Percentiles rank a stretch among this genome's conserved stretches.
phyloP scores from a whole-genome alignment of 2,888 invertebrate species.

The Stegophylla sp. region DNA sequence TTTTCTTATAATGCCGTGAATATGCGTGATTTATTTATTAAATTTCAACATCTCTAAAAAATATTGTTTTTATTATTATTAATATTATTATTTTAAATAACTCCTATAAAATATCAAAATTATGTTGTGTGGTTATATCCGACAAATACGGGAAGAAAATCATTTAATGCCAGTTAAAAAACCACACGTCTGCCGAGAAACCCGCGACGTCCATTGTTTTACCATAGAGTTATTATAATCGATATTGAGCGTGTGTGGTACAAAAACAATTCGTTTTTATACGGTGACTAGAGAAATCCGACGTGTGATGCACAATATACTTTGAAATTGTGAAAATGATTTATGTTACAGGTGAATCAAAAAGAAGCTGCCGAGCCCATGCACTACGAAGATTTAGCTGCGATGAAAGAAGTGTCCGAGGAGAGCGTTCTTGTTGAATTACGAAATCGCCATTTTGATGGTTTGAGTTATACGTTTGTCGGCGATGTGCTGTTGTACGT shows the following conservation, averaged over 20 bases:
- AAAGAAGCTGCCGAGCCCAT: constrained; percentile 69
- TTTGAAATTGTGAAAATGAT: background rate
- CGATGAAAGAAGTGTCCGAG: constrained; percentile 77
- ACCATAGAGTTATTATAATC: constrained; percentile 17
- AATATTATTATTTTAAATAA: background rate
- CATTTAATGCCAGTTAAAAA: background rate
- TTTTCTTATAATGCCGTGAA: too few relatives aligned
- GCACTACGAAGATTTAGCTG: constrained; percentile 84
- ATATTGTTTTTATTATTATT: background rate
- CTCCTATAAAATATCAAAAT: background rate
- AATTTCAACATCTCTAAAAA: background rate
- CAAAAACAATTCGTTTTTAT: background rate
- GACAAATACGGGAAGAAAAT: background rate
- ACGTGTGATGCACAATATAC: background rate
- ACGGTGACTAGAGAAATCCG: background rate
- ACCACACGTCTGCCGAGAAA: constrained; percentile 11
- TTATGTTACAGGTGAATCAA: constrained; percentile 52
- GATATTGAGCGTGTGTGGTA: constrained; percentile 23
- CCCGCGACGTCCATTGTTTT: constrained; percentile 15
- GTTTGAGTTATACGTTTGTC: constrained; percentile 77
- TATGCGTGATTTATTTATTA: background rate
- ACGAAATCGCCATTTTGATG: constrained; percentile 73
- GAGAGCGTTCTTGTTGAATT: constrained; percentile 75
- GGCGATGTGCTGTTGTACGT: constrained; percentile 81
- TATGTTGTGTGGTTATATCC: constrained; percentile 15